These are phyloP conservation scores for Mionectes olivaceus DNA, from an alignment of 2,797 vertebrate genomes.

Conservation along the genomic window DNA sequence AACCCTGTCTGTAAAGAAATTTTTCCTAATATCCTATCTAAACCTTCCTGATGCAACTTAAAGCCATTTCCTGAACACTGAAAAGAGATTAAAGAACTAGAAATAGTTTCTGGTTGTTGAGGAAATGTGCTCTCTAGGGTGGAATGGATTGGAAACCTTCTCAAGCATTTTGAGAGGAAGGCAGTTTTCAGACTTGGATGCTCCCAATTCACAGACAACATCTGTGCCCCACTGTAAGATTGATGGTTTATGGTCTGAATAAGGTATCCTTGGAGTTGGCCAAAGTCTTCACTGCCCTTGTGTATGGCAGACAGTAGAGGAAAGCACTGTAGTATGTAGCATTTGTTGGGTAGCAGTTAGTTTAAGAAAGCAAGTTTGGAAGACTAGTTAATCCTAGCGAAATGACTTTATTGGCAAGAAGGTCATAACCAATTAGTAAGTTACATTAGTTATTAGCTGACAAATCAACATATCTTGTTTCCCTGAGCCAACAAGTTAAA, in stretches of 20 bases:
- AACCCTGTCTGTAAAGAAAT: background rate
- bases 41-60: background rate
- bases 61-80: background rate
- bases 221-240: background rate
- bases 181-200: background rate
- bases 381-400: background rate
- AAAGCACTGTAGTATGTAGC: background rate
- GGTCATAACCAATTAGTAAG: background rate
- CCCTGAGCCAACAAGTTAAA: background rate
- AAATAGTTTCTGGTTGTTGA: background rate
- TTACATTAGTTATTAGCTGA: background rate
- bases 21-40: background rate
- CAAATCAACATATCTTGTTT: background rate
- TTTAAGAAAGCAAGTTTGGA: background rate
- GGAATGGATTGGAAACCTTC: background rate
- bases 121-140: background rate
- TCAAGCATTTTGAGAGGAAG: background rate
- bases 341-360: background rate
- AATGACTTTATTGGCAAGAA: background rate
- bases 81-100: background rate
- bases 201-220: background rate
- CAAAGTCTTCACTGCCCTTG: background rate
- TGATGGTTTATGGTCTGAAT: background rate
- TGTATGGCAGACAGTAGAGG: background rate
- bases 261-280: background rate